Evolutionary conservation across 1,140 invertebrate genomes (phyloP), one percentile per base, ranked within the genome.

Genomic region (Nylanderia fulva): DNA sequence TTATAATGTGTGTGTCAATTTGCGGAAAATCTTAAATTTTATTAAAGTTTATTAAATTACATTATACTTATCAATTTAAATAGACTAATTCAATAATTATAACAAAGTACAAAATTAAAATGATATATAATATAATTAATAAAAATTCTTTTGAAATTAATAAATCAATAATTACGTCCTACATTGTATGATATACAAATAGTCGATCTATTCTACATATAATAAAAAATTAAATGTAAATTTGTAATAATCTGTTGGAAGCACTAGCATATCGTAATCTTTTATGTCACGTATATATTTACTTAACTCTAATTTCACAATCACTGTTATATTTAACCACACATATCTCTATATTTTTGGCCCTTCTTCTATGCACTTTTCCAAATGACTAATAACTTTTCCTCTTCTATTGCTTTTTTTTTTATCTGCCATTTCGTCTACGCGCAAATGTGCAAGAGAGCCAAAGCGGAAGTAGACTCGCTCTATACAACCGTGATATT

Each of bases 401-500:
- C 21, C 66, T 45, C 39, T 29, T 68, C 45, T 6, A 21, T 29
- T 48, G 24, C 45, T 27, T 39, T 33, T 33, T 56, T 9, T 24
- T 42, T 18, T 0, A 63, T 24, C n/a, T 68, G 6, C 75, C 29
- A 54, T 79, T 24, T 24, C 52, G 11, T 72, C 33, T 36, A 72
- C 54, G 52, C 27, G 86, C 21, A 77, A 64, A 33, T 11, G 21
- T 80, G 45, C 33, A 29, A 60, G 54, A 29, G 42, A 48, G 39
- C 7, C 27, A 58, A 48, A 61, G 9, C 21, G 85, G 66, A 72
- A 72, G 33, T 60, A 58, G 74, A 74, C 66, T 80, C 80, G 58
- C 68, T 87, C 52, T 60, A 36, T 54, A 29, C 75, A 80, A 56
- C 77, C 84, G 64, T 66, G 76, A 88, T 83, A 85, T 88, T 89